Evolutionary conservation across 1,140 invertebrate genomes (phyloP), one percentile per base, ranked within the genome.

Genomic region (Nebria ingens): DNA sequence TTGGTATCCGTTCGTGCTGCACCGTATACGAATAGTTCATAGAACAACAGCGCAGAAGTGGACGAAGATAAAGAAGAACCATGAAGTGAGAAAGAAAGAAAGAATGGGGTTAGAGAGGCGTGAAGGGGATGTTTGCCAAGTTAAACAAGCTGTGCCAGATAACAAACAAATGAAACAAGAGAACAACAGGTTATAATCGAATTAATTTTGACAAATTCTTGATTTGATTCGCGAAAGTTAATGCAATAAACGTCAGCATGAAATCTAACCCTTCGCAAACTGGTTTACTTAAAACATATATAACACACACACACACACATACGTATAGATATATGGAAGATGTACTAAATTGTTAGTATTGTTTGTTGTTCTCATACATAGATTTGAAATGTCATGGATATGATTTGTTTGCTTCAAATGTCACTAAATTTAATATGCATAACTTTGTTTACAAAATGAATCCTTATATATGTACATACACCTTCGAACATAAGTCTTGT

Each of bases 121-220:
- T 34, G 25, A 34, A n/a, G n/a, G n/a, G 25, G 25, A 9, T 34
- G 25, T 34, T 34, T 34, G 25, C n/a, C n/a, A n/a, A 34, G 25
- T 45, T 45, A 45, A 45, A 45, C 6, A 45, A 45, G 6, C 15
- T 45, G 15, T 45, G 4, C 4, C 9, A 17, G 17, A 45, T 45
- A 45, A 45, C 40, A 45, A 45, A 45, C 40, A 45, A 45, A 45
- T 17, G 15, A 45, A 45, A 9, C 17, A 11, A 45, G 9, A 6
- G 40, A 45, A 45, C 25, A 29, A 29, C 40, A 45, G 40, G 40
- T 45, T 45, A 45, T 45, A 45, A 45, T 45, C 40, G 40, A 45
- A 45, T 45, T 45, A 45, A 45, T 45, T 45, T 45, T 45, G 40
- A 45, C 17, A 45, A 45, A 45, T 45, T 45, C 40, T 45, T 45